Conservation (phyloP, 2,888 invertebrate genomes). For the Beris morrisii region DNA sequence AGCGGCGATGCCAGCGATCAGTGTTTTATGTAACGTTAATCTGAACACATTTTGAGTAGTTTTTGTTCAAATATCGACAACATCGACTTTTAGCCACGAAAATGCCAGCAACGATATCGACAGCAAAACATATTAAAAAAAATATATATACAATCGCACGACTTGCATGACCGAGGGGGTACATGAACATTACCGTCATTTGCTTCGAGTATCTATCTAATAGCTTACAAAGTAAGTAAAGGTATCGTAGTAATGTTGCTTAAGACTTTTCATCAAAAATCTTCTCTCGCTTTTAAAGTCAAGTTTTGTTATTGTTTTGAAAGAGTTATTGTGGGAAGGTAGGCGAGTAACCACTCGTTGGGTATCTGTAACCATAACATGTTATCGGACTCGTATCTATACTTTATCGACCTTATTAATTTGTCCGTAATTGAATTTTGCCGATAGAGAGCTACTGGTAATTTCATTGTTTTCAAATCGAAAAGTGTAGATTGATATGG, state of each 20-base stretch:
- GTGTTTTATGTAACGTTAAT: constrained; percentile 30
- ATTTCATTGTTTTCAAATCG: constrained; percentile 13
- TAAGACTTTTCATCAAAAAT: constrained; percentile 15
- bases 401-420: constrained; percentile 21
- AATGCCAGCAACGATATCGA: constrained; percentile 15
- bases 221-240: constrained; percentile 11
- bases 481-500: no score
- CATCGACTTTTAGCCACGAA: constrained; percentile 26
- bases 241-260: constrained; percentile 9
- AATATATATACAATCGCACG: constrained; percentile 23
- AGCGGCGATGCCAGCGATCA: constrained; percentile 27
- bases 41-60: constrained; percentile 30
- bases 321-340: constrained; percentile 18
- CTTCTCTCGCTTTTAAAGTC: constrained; percentile 3
- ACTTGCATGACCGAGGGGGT: constrained; percentile 34
- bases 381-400: constrained; percentile 25
- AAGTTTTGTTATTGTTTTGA: constrained; percentile 22
- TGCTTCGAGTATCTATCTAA: background rate
- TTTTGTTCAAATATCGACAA: constrained; percentile 32
- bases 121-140: background rate
- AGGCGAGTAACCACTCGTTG: background rate
- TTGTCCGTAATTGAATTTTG: constrained; percentile 28
- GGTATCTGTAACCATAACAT: constrained; percentile 2
- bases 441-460: constrained; percentile 23
- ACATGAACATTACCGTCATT: constrained; percentile 29